Conservation (phyloP, 2,888 invertebrate genomes). For the Habrosyne pyritoides region DNA sequence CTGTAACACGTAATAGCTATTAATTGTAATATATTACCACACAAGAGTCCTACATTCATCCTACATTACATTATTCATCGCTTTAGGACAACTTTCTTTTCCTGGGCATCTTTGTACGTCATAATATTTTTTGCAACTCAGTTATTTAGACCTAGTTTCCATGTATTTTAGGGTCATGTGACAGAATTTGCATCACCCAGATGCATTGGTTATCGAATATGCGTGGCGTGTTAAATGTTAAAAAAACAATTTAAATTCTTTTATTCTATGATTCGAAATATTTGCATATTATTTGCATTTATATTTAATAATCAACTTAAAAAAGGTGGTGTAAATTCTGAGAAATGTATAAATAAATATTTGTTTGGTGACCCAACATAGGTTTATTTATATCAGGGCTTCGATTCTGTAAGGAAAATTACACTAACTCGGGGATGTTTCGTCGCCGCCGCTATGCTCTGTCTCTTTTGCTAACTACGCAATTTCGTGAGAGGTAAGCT, state of each 20-base stretch:
- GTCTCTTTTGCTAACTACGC: no score
- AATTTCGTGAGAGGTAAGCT: no score
- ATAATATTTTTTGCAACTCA: not conserved
- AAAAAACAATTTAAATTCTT: not conserved
- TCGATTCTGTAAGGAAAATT: no score
- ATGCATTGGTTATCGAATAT: not conserved
- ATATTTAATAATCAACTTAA: no score
- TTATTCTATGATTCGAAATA: not conserved
- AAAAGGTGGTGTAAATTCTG: no score
- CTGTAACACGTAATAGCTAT: slow-evolving; percentile 16
- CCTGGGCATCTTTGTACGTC: not conserved
- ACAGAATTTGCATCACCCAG: not conserved
- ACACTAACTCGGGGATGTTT: no score
- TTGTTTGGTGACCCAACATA: no score
- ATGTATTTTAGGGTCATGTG: not conserved
- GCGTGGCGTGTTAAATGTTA: not conserved
- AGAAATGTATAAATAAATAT: no score
- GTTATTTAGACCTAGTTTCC: not conserved
- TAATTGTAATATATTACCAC: slow-evolving; percentile 23
- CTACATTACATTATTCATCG: slow-evolving; percentile 31
- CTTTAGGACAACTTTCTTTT: slow-evolving; percentile 32
- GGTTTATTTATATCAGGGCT: no score
- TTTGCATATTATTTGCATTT: not conserved
- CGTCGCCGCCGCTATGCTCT: no score
- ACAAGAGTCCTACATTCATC: slow-evolving; percentile 25